Percentiles rank a stretch among this genome's conserved stretches.
phyloP scores from a whole-genome alignment of 2,797 vertebrate genomes.

The Clamator glandarius region DNA sequence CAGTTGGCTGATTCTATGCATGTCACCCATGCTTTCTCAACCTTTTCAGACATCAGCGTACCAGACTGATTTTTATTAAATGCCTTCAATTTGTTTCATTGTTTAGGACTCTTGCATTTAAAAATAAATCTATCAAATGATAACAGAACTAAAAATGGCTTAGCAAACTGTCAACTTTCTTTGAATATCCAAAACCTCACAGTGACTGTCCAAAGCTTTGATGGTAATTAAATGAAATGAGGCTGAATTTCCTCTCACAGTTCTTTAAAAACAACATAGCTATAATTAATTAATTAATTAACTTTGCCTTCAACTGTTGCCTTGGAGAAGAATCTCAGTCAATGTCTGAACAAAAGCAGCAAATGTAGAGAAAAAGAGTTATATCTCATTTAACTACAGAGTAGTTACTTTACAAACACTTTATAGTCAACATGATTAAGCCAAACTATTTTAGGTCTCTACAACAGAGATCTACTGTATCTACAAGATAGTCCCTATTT shows the following conservation, averaged over 20 bases:
- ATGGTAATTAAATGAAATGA: not conserved
- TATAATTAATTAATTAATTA: not conserved
- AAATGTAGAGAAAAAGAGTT: not conserved
- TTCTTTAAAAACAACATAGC: not conserved
- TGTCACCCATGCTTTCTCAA: not conserved
- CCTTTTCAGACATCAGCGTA: not conserved
- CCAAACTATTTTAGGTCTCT: not conserved
- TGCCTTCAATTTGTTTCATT: not conserved
- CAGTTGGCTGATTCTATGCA: slow-evolving; percentile 51
- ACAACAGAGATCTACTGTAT: not conserved
- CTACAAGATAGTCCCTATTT: not conserved
- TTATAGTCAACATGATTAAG: not conserved
- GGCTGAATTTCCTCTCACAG: not conserved
- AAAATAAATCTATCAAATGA: not conserved
- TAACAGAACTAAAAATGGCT: not conserved
- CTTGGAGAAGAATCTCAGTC: not conserved
- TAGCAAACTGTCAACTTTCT: not conserved
- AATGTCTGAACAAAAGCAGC: not conserved
- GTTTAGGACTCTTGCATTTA: not conserved
- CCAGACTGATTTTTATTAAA: not conserved
- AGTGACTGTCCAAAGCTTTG: not conserved
- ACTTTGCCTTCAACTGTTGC: not conserved
- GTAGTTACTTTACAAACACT: not conserved
- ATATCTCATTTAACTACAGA: not conserved
- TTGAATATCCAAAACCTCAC: not conserved